Evolutionary conservation across 1,140 invertebrate genomes (phyloP).

Genomic region (Megalopta genalis): DNA sequence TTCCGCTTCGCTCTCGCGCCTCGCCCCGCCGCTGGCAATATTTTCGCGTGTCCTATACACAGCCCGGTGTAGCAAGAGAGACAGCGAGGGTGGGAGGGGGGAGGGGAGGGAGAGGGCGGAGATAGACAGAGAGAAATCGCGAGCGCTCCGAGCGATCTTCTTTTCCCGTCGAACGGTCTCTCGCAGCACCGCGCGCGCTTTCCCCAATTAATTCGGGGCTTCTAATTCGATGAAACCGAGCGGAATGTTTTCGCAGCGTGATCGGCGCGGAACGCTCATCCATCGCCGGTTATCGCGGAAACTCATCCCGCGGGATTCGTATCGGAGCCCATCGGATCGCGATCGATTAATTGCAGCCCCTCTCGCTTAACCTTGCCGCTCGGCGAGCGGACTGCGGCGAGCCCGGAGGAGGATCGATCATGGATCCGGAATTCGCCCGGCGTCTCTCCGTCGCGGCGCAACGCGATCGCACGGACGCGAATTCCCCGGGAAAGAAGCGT

Average conservation of each 20-base stretch:
- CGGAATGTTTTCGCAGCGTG: neutral
- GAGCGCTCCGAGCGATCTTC: neutral
- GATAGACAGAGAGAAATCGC: too few species aligned
- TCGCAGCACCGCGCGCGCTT: neutral
- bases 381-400: too few species aligned
- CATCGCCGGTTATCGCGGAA: neutral
- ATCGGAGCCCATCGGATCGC: slow-evolving; percentile 3
- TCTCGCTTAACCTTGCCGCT: neutral
- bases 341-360: neutral
- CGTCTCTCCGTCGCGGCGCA: too few species aligned
- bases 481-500: too few species aligned
- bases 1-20: too few species aligned
- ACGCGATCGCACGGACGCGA: too few species aligned
- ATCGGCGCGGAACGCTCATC: neutral
- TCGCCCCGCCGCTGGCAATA: neutral
- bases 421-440: neutral
- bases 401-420: neutral
- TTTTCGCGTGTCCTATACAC: slow-evolving; percentile 11
- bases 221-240: neutral
- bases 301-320: neutral
- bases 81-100: too few species aligned
- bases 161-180: neutral
- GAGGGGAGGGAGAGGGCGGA: too few species aligned
- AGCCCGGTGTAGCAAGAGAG: too few species aligned
- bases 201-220: slow-evolving; percentile 9